phyloP scores from a whole-genome alignment of 64 coral and sea anemone species.

The Acropora yongei region DNA sequence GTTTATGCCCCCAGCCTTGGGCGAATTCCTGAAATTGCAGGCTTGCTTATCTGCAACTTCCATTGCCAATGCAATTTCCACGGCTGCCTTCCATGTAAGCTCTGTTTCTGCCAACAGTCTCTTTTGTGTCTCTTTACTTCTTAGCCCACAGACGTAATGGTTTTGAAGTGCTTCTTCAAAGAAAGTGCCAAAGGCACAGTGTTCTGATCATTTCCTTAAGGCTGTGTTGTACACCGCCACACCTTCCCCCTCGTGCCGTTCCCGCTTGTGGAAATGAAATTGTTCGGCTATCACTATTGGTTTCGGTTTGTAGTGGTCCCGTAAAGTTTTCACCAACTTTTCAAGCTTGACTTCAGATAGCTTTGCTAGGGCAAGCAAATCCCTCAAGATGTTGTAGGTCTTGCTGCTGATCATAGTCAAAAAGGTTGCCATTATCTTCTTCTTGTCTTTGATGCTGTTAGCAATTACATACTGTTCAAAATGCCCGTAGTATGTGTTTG shows the following conservation, averaged over 20 bases:
- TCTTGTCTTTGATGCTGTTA: conserved; percentile 30
- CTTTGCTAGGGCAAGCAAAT: conserved; percentile 42
- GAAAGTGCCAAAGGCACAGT: background rate
- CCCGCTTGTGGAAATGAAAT: too few species aligned
- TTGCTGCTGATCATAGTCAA: conserved; percentile 30
- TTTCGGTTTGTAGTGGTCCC: too few species aligned
- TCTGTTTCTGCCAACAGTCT: background rate
- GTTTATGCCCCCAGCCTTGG: background rate
- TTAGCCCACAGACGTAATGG: conserved; percentile 9
- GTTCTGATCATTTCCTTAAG: conserved; percentile 17
- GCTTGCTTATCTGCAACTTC: conserved; percentile 40
- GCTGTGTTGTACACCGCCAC: conserved; percentile 11
- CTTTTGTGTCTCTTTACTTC: background rate
- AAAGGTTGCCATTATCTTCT: conserved; percentile 52
- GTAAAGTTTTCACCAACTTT: conserved; percentile 17
- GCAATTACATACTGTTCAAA: conserved; percentile 14
- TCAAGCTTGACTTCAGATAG: conserved; percentile 19
- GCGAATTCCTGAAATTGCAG: background rate
- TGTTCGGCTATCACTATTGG: too few species aligned
- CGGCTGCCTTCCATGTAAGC: conserved; percentile 5
- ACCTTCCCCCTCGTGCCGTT: conserved; percentile 20
- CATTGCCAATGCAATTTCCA: conserved; percentile 18
- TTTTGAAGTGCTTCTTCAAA: background rate
- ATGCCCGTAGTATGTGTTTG: conserved; percentile 24
- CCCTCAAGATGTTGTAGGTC: conserved; percentile 37